Percentiles rank a stretch among this genome's conserved stretches.
phyloP scores from a whole-genome alignment of 2,113 vertebrate genomes.

The Brachyistius frenatus region DNA sequence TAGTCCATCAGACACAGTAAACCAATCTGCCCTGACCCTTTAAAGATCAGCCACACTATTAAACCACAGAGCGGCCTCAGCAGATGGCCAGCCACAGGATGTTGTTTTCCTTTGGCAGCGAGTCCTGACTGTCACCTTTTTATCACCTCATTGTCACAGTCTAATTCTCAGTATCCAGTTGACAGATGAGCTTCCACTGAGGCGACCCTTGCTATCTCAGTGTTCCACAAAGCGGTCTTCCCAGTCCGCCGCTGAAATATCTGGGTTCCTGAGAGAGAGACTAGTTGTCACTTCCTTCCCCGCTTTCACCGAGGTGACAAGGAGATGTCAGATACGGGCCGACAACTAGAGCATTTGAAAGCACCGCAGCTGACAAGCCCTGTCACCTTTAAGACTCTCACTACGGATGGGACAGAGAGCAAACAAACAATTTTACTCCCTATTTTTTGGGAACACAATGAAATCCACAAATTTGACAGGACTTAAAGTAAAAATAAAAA shows the following conservation, averaged over 20 bases:
- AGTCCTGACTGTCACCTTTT: conserved; percentile 69
- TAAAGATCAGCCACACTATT: conserved; percentile 34
- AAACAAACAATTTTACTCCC: conserved; percentile 22
- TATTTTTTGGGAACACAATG: not conserved
- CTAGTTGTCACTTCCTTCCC: conserved; percentile 46
- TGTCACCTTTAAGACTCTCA: conserved; percentile 49
- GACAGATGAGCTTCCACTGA: conserved; percentile 62
- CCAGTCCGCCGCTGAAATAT: conserved; percentile 17
- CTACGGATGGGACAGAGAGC: conserved; percentile 34
- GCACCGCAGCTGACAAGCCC: conserved; percentile 42
- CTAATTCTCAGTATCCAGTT: conserved; percentile 40
- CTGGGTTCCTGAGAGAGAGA: conserved; percentile 27
- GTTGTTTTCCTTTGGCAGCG: conserved; percentile 50
- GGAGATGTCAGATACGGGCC: conserved; percentile 55
- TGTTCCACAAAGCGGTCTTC: conserved; percentile 37
- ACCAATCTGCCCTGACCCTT: conserved; percentile 43
- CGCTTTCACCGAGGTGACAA: conserved; percentile 56
- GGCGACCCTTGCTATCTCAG: conserved; percentile 40
- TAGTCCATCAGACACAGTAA: conserved; percentile 1
- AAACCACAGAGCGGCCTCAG: conserved; percentile 20
- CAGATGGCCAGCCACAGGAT: conserved; percentile 69
- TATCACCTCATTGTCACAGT: conserved; percentile 74
- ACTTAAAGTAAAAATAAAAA: conserved; percentile 10
- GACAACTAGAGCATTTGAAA: conserved; percentile 57
- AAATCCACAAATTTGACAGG: conserved; percentile 21